A percentile compares a stretch with the other conserved stretches of the same genome.
These are phyloP conservation scores for Notospermus geniculatus DNA, from an alignment of 1,140 invertebrate genomes.

Conservation along the genomic window DNA sequence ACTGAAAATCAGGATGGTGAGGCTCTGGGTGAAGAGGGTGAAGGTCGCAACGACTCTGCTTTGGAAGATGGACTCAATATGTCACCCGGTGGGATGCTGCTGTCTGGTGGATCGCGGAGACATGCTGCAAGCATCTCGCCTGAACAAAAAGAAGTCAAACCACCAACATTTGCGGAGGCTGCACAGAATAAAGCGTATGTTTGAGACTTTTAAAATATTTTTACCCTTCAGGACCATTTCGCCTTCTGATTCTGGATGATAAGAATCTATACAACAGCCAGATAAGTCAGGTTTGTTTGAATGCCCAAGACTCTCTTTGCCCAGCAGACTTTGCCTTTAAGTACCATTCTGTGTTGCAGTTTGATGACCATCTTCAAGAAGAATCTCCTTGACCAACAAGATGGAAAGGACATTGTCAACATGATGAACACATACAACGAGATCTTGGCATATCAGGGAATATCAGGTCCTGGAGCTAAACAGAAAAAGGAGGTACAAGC, in stretches of 20 bases:
- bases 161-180: slow-evolving; percentile 37
- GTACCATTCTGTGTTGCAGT: slow-evolving; percentile 26
- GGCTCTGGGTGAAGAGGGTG: slow-evolving; percentile 9
- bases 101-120: too few species aligned
- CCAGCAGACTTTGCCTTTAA: too few species aligned
- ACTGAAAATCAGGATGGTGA: slow-evolving; percentile 26
- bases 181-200: slow-evolving; percentile 40
- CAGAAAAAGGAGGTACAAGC: slow-evolving; percentile 46
- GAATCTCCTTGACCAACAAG: slow-evolving; percentile 40
- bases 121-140: too few species aligned
- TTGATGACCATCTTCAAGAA: slow-evolving; percentile 52
- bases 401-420: slow-evolving; percentile 39
- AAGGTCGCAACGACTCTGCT: neutral
- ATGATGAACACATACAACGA: slow-evolving; percentile 46
- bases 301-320: too few species aligned
- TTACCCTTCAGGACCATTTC: too few species aligned
- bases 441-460: slow-evolving; percentile 40
- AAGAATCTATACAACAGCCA: too few species aligned
- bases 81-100: too few species aligned
- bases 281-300: too few species aligned
- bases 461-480: slow-evolving; percentile 27
- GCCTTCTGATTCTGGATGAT: too few species aligned
- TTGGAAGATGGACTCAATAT: too few species aligned
- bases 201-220: neutral
- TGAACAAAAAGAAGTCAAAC: slow-evolving; percentile 23